phyloP scores from a whole-genome alignment of 1,140 invertebrate species.

The Epicauta chinensis region DNA sequence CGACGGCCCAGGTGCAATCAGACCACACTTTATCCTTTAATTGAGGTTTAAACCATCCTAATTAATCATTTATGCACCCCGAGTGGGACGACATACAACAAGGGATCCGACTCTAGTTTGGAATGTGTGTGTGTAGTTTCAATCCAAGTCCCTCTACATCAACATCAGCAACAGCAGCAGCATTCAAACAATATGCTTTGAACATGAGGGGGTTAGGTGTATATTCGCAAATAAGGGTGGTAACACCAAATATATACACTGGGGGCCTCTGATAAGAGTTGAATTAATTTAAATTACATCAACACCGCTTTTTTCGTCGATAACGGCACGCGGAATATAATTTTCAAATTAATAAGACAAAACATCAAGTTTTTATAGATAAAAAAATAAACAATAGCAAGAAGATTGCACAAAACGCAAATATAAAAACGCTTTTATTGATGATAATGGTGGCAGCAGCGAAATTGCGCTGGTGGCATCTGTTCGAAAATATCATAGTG shows the following conservation, averaged over 20 bases:
- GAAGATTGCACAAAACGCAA: no score
- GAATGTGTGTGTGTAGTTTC: no score
- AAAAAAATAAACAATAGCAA: no score
- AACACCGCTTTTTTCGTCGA: not conserved
- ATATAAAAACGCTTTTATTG: no score
- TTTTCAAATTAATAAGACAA: no score
- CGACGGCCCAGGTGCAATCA: constrained; percentile 20
- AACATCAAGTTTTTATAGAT: no score
- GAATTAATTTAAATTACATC: constrained; percentile 17
- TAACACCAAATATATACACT: constrained; percentile 19
- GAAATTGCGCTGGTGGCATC: no score
- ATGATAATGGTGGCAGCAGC: no score
- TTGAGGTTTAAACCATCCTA: constrained; percentile 18
- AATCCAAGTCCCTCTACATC: not conserved
- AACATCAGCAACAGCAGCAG: not conserved
- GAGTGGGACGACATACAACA: not conserved
- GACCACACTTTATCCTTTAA: constrained; percentile 18
- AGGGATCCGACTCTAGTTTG: constrained; percentile 3
- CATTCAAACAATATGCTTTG: constrained; percentile 14
- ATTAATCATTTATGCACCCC: constrained; percentile 22
- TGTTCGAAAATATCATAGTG: no score
- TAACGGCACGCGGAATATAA: not conserved
- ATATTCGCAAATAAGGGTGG: constrained; percentile 14
- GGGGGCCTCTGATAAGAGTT: constrained; percentile 13
- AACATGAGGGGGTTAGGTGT: constrained; percentile 2